Conservation (phyloP, 2,888 invertebrate species). For the Disparrhopalites patrizii region DNA sequence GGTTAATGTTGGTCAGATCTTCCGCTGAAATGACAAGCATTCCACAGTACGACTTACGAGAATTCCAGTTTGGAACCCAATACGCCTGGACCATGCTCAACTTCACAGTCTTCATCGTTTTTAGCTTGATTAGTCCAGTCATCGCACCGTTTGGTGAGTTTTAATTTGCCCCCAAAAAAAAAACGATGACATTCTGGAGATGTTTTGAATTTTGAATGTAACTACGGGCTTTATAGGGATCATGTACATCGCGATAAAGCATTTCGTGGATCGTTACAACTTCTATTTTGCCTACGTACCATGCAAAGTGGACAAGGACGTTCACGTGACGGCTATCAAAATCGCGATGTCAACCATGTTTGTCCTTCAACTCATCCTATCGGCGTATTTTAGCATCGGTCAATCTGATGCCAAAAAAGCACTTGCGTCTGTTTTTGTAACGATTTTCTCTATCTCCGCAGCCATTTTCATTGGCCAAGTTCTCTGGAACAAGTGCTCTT, state of each 20-base stretch:
- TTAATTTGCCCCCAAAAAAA: too few relatives aligned
- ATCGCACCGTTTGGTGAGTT: constrained; percentile 81
- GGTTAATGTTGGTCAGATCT: constrained; percentile 73
- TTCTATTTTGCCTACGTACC: constrained; percentile 92
- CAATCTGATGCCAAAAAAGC: constrained; percentile 21
- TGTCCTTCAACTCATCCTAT: constrained; percentile 70
- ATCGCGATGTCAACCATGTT: constrained; percentile 75
- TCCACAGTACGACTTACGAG: constrained; percentile 80
- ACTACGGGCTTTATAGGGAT: constrained; percentile 55
- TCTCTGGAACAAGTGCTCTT: constrained; percentile 56
- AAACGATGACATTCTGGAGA: too few relatives aligned
- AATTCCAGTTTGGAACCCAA: constrained; percentile 90
- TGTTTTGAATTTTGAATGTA: constrained; percentile 15
- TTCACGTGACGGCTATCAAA: constrained; percentile 57
- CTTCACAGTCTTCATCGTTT: constrained; percentile 84
- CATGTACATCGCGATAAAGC: constrained; percentile 82
- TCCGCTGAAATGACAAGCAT: constrained; percentile 79
- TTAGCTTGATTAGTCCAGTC: constrained; percentile 86
- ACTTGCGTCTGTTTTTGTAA: constrained; percentile 53
- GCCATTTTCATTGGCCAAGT: constrained; percentile 55
- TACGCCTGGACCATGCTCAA: constrained; percentile 91
- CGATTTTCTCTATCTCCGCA: constrained; percentile 67
- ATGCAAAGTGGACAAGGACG: constrained; percentile 68
- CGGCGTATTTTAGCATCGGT: constrained; percentile 49
- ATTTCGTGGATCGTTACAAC: constrained; percentile 91